Conservation (phyloP, 2,113 vertebrate genomes). For the Dromiciops gliroides region DNA sequence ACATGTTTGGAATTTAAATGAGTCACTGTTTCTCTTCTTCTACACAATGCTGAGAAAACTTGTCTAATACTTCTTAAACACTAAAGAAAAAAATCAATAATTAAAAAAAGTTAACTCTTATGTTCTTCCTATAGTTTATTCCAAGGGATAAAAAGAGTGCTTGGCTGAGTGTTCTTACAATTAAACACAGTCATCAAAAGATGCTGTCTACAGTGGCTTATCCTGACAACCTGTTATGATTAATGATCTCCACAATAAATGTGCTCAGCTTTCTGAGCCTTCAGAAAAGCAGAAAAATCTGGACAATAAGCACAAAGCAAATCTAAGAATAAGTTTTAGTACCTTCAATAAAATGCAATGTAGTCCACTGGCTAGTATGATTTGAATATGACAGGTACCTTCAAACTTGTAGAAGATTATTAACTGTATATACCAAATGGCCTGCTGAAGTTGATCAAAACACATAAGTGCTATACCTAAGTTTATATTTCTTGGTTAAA, state of each 20-base stretch:
- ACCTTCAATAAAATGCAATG: not conserved
- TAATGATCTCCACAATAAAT: conserved; percentile 58
- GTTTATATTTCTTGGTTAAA: not conserved
- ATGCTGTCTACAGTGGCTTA: conserved; percentile 49
- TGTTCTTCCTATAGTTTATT: conserved; percentile 48
- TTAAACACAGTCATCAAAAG: conserved; percentile 69
- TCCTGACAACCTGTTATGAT: conserved; percentile 75
- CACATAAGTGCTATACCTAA: not conserved
- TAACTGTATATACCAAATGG: not conserved
- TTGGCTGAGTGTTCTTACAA: conserved; percentile 42
- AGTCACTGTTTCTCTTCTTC: conserved; percentile 70
- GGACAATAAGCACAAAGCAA: conserved; percentile 21
- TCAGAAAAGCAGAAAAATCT: conserved; percentile 69
- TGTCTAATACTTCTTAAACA: conserved; percentile 66
- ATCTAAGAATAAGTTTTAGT: not conserved
- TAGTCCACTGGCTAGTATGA: not conserved
- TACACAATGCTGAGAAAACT: conserved; percentile 61
- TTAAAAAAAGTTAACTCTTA: conserved; percentile 49
- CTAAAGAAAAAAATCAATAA: conserved; percentile 7
- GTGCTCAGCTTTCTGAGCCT: conserved; percentile 45
- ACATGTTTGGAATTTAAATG: conserved; percentile 74
- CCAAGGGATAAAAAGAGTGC: conserved; percentile 8
- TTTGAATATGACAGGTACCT: not conserved
- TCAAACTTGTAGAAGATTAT: not conserved
- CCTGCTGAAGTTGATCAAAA: not conserved